Conservation (phyloP, 1,140 invertebrate genomes). For the Pteromalus puparum region DNA sequence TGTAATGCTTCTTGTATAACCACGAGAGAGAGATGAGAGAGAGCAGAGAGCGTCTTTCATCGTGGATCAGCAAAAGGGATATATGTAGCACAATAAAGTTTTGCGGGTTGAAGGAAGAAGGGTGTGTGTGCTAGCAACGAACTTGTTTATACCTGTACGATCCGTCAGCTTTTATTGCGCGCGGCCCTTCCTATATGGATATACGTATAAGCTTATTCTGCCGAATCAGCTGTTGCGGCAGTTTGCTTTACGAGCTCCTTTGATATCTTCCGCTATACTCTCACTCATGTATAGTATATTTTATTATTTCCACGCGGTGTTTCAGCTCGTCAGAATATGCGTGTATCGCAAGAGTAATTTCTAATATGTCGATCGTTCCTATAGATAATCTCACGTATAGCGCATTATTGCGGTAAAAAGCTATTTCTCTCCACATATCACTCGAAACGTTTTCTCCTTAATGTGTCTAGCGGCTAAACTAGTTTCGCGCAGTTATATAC, state of each 20-base stretch:
- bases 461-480: neutral
- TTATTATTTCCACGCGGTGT: neutral
- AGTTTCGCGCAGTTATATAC: neutral
- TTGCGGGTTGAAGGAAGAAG: neutral
- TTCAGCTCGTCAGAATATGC: too few relatives aligned
- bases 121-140: neutral
- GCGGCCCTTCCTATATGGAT: neutral
- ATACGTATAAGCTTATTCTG: neutral
- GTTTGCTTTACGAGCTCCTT: neutral
- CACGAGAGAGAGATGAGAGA: neutral
- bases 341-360: too few relatives aligned
- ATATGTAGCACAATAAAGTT: neutral
- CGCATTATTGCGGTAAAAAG: neutral
- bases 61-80: constrained; percentile 6
- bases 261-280: neutral
- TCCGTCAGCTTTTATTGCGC: neutral
- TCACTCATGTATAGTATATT: neutral
- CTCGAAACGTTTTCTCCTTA: neutral
- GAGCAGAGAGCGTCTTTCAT: neutral
- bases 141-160: neutral
- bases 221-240: neutral
- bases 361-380: too few relatives aligned
- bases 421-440: neutral
- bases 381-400: too few relatives aligned
- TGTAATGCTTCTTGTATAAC: constrained; percentile 54